Evolutionary conservation across 2,797 vertebrate genomes (phyloP), one percentile per base, ranked within the genome.

Genomic region (Eulemur mongoz): DNA sequence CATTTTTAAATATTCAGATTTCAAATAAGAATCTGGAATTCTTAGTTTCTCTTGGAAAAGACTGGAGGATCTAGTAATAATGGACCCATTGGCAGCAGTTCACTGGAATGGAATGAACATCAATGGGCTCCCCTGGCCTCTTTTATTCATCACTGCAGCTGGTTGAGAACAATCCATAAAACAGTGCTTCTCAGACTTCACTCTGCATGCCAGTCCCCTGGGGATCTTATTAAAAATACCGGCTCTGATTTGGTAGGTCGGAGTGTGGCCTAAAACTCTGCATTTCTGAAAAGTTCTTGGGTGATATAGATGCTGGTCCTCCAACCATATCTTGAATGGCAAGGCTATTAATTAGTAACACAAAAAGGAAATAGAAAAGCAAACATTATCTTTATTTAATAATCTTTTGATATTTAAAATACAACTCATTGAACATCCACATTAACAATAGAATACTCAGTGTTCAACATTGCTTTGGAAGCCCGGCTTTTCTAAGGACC

Each of bases 381-480:
- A 97, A 97, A 98, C 92, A 97, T 91, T 22, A 81, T 98, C 97
- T 98, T 98, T 98, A 98, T 98, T 98, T 97, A 18, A 96, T 98
- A 98, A 98, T 95, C 96, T 98, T 98, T 96, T 98, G 85, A 91
- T 98, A 98, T 98, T 98, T 98, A 98, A 98, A 98, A 98, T 98
- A 98, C 97, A 96, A 80, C 82, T 97, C 79, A 85, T 94, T 14
- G 35, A 87, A 91, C 80, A 97, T 76, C 98, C 96, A 97, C 98
- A 95, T 73, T 65, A 95, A 94, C 85, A 94, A 69, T 48, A 96
- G 97, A 97, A 87, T 94, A 92, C 81, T 97, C 93, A 81, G 91
- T 69, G 30, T 93, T 97, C 88, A 92, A 96, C 94, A 93, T 95
- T 96, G 96, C 97, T 97, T 98, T 97, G 96, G 95, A 98, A 94